Base-by-base conservation (phyloP, 2,113 vertebrate genomes). In the Crotalus helleri region DNA sequence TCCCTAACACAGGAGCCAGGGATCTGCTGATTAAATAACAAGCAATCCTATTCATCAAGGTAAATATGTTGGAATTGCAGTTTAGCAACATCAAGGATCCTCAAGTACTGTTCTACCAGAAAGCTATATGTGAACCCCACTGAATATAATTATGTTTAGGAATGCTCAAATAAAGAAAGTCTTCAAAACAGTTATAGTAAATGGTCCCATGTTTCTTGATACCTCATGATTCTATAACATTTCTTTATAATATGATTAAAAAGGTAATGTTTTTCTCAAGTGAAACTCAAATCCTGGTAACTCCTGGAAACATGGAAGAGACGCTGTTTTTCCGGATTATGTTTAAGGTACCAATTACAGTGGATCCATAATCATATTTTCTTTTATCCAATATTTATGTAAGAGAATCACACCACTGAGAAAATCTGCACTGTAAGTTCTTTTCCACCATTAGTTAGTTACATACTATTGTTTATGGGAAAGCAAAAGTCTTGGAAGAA, bases 401-500 rank as follows among this genome's bases (percentile, higher is more conserved):
- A 33, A 29, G 46, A 88, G n/a, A 61, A 55, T 24, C 19, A 92
- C 2, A 2, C 59, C 54, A 64, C n/a, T 88, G 51, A 44, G 23
- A 44, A 88, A 29, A 51, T 17, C 1, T 44, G 8, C 53, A 24
- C 11, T 81, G 8, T 7, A n/a, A 5, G 1, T 10, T n/a, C 21
- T 59, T 11, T 51, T 59, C 51, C 33, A 44, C 33, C 21, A 3
- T 26, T 24, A 26, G 49, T 87, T 54, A 87, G 49, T 54, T 53
- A 29, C 51, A 24, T 51, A 53, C 49, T 49, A 87, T 19, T 74
- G 23, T n/a, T 91, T 39, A 49, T 46, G 49, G 11, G 74, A 92
- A 91, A 91, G n/a, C 29, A 89, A 92, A 26, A 59, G 46, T 86
- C 26, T 95, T 93, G 91, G 94, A 87, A 46, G 17, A 94, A 26